Base-by-base conservation (phyloP, 2,888 invertebrate species). In the Notocelia uddmanniana region DNA sequence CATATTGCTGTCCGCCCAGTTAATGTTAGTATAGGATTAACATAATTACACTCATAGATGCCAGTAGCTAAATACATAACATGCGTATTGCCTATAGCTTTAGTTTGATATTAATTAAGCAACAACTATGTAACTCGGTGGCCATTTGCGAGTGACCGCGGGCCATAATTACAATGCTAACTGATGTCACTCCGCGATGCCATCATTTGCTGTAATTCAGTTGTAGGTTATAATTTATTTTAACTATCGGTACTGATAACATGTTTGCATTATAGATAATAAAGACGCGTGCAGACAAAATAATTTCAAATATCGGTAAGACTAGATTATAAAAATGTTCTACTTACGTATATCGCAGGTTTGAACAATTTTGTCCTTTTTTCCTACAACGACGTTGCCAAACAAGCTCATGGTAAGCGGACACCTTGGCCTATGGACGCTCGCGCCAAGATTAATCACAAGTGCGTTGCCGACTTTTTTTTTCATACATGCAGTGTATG, bases 31-130 rank as follows among this genome's bases (percentile, higher is more conserved):
- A 45, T 59, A 52, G 19, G 31, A 66, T 66, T 59, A 59, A 37
- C 52, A 66, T 54, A 66, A 69, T 69, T 63, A 41, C 41, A 55
- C 45, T 45, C 54, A 11, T 60, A 45, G 45, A 37, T 64, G 37
- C 5, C 37, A 64, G 26, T 45, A 45, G 59, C 10, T 60, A 10
- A 41, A 63, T 63, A 19, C 8, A 63, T 52, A 31, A 23, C 10
- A 18, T 45, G 10, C n/a, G 45, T 41, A 41, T 31, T 52, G 13
- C 13, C 6, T 19, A 31, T 62, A 63, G 48, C 41, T 57, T 59
- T 66, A 60, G 66, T 54, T 70, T 60, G 66, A 66, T 67, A 71
- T 71, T 71, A 67, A 71, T 71, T 71, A 71, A 67, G 59, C 59
- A 54, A 71, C 71, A 67, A 71, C 71, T 71, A 71, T 71, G 66